phyloP scores from a whole-genome alignment of 2,888 invertebrate genomes.

The Leucoptera coffeella region DNA sequence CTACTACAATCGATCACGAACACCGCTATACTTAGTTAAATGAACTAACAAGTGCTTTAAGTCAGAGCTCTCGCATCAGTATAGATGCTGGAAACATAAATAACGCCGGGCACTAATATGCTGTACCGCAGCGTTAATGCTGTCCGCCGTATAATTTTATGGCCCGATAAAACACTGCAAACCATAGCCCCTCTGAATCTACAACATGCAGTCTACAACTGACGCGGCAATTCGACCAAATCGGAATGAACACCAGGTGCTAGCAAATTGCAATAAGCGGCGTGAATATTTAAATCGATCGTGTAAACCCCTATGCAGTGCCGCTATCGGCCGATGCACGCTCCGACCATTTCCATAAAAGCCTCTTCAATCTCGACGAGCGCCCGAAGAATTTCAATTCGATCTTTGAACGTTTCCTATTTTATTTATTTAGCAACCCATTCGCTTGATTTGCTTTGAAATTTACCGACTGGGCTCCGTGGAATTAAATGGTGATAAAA shows the following conservation, averaged over 20 bases:
- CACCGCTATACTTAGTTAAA: no score
- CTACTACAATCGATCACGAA: no score
- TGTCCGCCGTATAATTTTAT: no score
- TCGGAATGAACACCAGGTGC: slow-evolving; percentile 22
- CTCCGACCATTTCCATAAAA: slow-evolving; percentile 49
- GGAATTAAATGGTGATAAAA: background rate
- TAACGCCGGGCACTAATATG: no score
- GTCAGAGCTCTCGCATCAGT: no score
- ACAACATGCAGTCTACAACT: no score
- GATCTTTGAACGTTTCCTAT: slow-evolving; percentile 37
- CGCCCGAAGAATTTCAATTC: slow-evolving; percentile 49
- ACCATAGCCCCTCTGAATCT: no score
- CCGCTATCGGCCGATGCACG: slow-evolving; percentile 33
- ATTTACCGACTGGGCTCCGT: background rate
- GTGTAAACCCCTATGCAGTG: slow-evolving; percentile 11
- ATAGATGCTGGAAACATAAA: no score
- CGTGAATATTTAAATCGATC: slow-evolving; percentile 41
- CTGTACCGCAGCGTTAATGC: no score
- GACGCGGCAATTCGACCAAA: slow-evolving; percentile 13
- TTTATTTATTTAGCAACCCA: no score
- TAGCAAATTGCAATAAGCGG: slow-evolving; percentile 25
- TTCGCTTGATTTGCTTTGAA: background rate
- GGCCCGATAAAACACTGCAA: no score
- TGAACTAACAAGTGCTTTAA: no score
- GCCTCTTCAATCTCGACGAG: slow-evolving; percentile 50